Percentiles rank a stretch among this genome's conserved stretches.
Conservation (phyloP, 2,888 invertebrate species). For the Cantharis rustica region DNA sequence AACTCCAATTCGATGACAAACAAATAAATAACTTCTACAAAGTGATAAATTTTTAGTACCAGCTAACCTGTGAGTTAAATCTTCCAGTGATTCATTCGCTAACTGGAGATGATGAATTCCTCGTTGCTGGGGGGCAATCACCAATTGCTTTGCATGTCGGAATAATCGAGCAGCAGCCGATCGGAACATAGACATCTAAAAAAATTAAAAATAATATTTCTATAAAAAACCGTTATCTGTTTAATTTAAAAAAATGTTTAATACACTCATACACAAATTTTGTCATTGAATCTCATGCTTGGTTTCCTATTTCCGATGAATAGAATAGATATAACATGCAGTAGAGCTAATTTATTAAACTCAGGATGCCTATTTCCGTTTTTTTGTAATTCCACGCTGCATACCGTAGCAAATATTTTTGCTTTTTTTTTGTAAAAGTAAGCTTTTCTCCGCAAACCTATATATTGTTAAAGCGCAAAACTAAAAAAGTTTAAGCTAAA, state of each 20-base stretch:
- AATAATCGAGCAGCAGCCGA: conserved; percentile 26
- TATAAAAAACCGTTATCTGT: neutral
- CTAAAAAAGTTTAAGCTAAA: neutral
- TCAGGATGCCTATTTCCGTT: conserved; percentile 47
- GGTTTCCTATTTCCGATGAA: conserved; percentile 46
- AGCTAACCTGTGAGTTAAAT: conserved; percentile 57
- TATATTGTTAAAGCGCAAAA: neutral
- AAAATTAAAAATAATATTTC: conserved; percentile 11
- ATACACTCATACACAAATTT: conserved; percentile 34
- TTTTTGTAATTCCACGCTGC: conserved; percentile 31
- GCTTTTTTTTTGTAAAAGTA: neutral
- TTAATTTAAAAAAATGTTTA: neutral
- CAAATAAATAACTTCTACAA: neutral
- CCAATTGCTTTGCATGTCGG: conserved; percentile 23
- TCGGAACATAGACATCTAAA: conserved; percentile 38
- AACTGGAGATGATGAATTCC: conserved; percentile 19
- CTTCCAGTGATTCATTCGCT: conserved; percentile 59
- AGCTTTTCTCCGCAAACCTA: neutral
- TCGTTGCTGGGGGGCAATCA: conserved; percentile 1
- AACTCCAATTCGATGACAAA: no score
- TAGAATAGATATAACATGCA: conserved; percentile 41
- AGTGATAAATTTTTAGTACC: neutral
- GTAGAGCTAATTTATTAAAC: conserved; percentile 39
- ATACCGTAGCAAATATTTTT: conserved; percentile 1
- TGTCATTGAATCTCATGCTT: conserved; percentile 49